Conservation (phyloP, 2,888 invertebrate species). For the Callosobruchus maculatus region DNA sequence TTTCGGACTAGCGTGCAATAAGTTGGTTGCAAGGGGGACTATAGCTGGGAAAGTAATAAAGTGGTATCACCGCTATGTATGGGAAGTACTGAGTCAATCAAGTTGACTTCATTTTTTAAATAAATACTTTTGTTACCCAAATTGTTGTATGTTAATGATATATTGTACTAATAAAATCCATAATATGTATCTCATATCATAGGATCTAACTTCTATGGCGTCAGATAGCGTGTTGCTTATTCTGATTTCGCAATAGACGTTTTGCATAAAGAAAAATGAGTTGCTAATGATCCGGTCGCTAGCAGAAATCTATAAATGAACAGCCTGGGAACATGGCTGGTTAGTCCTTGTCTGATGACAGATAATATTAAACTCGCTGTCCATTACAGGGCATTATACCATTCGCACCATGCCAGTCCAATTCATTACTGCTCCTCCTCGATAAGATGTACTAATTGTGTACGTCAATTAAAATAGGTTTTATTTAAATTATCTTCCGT, state of each 20-base stretch:
- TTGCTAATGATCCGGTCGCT: background rate
- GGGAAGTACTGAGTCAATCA: too few relatives aligned
- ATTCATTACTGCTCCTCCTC: slow-evolving; percentile 2
- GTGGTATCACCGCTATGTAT: too few relatives aligned
- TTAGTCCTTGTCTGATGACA: slow-evolving; percentile 9
- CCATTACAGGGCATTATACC: slow-evolving; percentile 1
- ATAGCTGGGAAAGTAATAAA: too few relatives aligned
- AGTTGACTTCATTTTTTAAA: too few relatives aligned
- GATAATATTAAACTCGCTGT: slow-evolving; percentile 7
- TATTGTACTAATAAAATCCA: too few relatives aligned
- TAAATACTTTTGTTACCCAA: too few relatives aligned
- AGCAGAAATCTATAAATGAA: background rate
- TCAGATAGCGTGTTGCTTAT: background rate
- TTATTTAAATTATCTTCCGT: slow-evolving; percentile 11
- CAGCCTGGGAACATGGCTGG: slow-evolving; percentile 13
- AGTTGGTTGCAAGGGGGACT: too few relatives aligned
- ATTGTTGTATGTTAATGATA: too few relatives aligned
- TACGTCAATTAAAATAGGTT: slow-evolving; percentile 18
- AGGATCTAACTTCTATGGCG: background rate
- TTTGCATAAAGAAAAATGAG: background rate
- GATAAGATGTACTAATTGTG: slow-evolving; percentile 14
- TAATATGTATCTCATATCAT: too few relatives aligned
- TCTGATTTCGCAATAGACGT: background rate
- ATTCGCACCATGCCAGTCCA: slow-evolving; percentile 9
- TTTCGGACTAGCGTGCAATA: too few relatives aligned